A percentile compares a stretch with the other conserved stretches of the same genome.
phyloP scores from a whole-genome alignment of 2,888 invertebrate species.

The Schizotus pectinicornis region DNA sequence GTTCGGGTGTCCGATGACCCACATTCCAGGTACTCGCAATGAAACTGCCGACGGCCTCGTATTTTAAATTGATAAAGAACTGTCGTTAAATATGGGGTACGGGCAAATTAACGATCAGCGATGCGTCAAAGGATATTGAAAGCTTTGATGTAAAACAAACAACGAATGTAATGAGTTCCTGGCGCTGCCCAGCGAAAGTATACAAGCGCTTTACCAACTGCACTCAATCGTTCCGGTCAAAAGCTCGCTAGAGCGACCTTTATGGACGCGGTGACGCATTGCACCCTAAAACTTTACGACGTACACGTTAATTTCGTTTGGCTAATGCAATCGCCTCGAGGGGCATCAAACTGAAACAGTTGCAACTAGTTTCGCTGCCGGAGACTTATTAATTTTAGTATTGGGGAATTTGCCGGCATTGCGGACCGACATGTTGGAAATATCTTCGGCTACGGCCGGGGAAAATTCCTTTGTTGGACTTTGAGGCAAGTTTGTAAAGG shows the following conservation, averaged over 20 bases:
- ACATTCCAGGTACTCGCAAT: background rate
- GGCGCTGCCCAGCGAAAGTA: constrained; percentile 22
- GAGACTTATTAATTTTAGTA: no score
- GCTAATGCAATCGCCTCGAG: no score
- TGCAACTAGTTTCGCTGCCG: no score
- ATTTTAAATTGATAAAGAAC: constrained; percentile 18
- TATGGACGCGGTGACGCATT: no score
- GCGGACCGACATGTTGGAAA: background rate
- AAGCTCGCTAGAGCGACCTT: constrained; percentile 7
- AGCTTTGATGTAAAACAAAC: constrained; percentile 31
- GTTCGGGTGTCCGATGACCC: background rate
- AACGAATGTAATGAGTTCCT: constrained; percentile 31
- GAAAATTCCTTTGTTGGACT: constrained; percentile 4
- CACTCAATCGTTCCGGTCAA: constrained; percentile 24
- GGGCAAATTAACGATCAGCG: constrained; percentile 19
- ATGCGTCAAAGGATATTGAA: constrained; percentile 26
- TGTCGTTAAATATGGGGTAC: constrained; percentile 17
- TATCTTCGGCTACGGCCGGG: background rate
- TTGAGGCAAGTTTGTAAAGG: constrained; percentile 2
- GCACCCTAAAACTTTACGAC: background rate
- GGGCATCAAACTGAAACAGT: no score
- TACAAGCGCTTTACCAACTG: constrained; percentile 23
- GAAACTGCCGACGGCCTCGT: constrained; percentile 10
- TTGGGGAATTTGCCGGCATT: no score
- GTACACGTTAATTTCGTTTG: background rate